Base-by-base conservation (phyloP, 2,888 invertebrate genomes). In the Meandrusa payeni region DNA sequence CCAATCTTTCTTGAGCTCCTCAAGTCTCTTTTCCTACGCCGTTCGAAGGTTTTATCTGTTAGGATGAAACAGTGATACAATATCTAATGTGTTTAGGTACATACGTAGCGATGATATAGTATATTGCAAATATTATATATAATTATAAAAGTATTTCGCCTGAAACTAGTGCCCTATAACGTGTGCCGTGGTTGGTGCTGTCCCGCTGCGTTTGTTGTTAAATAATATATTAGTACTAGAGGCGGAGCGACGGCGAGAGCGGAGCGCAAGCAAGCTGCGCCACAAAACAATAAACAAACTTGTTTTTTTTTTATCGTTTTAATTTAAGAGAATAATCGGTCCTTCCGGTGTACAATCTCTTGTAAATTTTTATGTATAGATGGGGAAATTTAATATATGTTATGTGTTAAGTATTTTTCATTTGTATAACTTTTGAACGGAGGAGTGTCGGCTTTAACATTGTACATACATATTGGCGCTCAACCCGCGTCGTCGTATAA, bases 311-410 rank as follows among this genome's bases (percentile, higher is more conserved):
- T 63, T n/a, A 62, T 38, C 26, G 37, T 38, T 65, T 72, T 73
- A 76, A 71, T 76, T 69, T 66, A 65, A 60, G 54, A 53, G 31
- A 53, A 42, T 29, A 24, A 59, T 62, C 76, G 74, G 75, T 47
- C 43, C 59, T 49, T 58, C 77, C 78, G 78, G 65, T 80, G 73
- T 78, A 81, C 76, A 81, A 78, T 80, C 78, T 78, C 77, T 75
- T 85, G 85, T 86, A 86, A 79, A 82, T 77, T 67, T 77, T 77
- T 81, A 80, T 83, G 81, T 83, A 83, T 76, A 86, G 81, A 78
- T 69, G 80, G 83, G 83, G 74, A 79, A 79, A 79, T 82, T 44
- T 82, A 80, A 82, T 83, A 83, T 83, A 83, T 82, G 80, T 85
- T 83, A 77, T 57, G 65, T 61, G 64, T 72, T 75, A 73, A 70